phyloP scores from a whole-genome alignment of 1,140 invertebrate genomes.

The Drosophila erecta region DNA sequence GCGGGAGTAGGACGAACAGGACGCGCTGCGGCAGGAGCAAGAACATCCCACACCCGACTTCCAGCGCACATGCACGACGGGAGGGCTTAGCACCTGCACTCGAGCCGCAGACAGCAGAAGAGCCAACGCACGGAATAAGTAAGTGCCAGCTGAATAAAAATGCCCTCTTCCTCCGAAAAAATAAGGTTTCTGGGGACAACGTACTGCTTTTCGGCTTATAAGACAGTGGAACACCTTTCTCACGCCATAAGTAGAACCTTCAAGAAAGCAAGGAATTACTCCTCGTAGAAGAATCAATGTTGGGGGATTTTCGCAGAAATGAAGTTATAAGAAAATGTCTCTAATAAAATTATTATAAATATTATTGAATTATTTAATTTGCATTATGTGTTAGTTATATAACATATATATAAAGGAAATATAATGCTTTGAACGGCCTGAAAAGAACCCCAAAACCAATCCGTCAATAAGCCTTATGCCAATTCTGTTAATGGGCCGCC shows the following conservation, averaged over 20 bases:
- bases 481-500: not conserved
- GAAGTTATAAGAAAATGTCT: too few species aligned
- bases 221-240: conserved; percentile 38
- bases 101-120: conserved; percentile 51
- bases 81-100: conserved; percentile 71
- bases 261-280: not conserved
- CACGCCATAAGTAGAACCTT: conserved; percentile 10
- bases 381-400: too few species aligned
- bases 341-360: too few species aligned
- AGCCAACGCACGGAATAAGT: conserved; percentile 70
- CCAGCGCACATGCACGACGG: conserved; percentile 30
- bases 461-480: not conserved
- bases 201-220: conserved; percentile 25
- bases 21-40: conserved; percentile 16
- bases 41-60: conserved; percentile 19
- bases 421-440: too few species aligned
- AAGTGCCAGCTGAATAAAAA: conserved; percentile 59
- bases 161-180: conserved; percentile 20
- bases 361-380: too few species aligned
- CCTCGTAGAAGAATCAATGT: not conserved
- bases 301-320: too few species aligned
- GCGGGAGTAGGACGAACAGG: conserved; percentile 8
- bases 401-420: too few species aligned
- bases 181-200: conserved; percentile 1
- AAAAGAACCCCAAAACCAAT: not conserved